A percentile compares a stretch with the other conserved stretches of the same genome.
Evolutionary conservation across 2,113 vertebrate genomes (phyloP).

Genomic region (Baryphthengus martii): DNA sequence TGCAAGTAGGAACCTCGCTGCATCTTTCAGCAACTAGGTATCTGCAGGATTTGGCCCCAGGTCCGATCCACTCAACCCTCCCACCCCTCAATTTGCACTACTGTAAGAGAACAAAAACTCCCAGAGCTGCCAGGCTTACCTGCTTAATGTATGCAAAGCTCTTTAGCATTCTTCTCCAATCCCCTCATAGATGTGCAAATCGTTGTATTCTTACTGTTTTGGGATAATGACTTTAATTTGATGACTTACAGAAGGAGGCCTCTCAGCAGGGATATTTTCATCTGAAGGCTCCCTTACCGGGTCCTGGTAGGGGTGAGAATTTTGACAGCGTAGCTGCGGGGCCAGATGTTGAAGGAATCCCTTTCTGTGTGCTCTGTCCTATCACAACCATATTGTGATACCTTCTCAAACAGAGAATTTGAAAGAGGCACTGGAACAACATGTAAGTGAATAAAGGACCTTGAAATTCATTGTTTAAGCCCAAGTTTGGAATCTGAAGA

Average conservation of each 20-base stretch:
- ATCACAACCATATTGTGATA: background rate
- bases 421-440: background rate
- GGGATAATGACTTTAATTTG: slow-evolving; percentile 38
- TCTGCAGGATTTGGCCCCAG: background rate
- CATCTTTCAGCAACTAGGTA: background rate
- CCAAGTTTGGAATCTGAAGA: background rate
- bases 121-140: background rate
- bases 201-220: background rate
- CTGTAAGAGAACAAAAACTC: slow-evolving; percentile 10
- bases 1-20: background rate
- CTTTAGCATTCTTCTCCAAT: slow-evolving; percentile 23
- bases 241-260: background rate
- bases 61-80: background rate
- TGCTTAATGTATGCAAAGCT: slow-evolving; percentile 51
- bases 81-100: slow-evolving; percentile 29
- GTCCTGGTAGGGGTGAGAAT: background rate
- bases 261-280: background rate
- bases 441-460: slow-evolving; percentile 3
- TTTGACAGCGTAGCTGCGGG: background rate
- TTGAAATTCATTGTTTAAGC: background rate
- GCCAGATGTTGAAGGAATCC: background rate
- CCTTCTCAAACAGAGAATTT: background rate
- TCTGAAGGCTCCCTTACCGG: background rate
- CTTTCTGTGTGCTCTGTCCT: background rate
- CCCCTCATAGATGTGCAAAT: slow-evolving; percentile 50